These are phyloP conservation scores for Edolisoma coerulescens DNA, from an alignment of 2,113 vertebrate species.

Conservation along the genomic window DNA sequence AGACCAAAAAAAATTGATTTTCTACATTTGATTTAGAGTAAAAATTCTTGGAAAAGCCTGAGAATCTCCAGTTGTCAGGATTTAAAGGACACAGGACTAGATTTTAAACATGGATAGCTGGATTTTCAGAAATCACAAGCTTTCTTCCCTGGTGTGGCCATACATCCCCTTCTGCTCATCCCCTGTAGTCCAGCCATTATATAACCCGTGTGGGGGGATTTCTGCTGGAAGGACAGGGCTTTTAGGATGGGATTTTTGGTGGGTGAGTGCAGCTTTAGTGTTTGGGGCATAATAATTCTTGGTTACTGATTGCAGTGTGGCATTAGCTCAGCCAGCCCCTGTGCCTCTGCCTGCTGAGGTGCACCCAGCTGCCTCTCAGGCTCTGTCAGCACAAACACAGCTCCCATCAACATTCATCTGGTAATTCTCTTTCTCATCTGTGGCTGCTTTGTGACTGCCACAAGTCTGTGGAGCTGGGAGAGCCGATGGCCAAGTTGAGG, in stretches of 20 bases:
- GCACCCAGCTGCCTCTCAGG: not conserved
- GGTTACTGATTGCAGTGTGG: not conserved
- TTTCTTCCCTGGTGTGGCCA: not conserved
- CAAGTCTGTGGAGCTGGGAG: not conserved
- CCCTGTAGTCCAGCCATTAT: not conserved
- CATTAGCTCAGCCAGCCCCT: not conserved
- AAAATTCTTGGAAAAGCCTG: not conserved
- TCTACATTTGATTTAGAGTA: not conserved
- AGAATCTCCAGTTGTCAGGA: not conserved
- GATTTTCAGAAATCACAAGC: not conserved
- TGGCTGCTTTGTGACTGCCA: not conserved
- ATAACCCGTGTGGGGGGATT: not conserved
- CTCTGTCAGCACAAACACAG: not conserved
- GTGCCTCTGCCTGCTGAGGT: not conserved
- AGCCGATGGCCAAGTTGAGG: not conserved
- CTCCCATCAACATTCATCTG: not conserved
- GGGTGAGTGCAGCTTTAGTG: not conserved
- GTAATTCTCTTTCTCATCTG: not conserved
- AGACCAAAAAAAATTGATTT: not conserved
- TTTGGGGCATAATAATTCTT: not conserved
- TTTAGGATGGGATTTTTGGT: not conserved
- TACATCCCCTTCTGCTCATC: not conserved
- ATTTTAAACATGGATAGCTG: not conserved
- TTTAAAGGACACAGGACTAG: not conserved
- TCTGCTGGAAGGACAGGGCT: not conserved